phyloP scores from a whole-genome alignment of 2,888 invertebrate species.

The Lasius platythorax region DNA sequence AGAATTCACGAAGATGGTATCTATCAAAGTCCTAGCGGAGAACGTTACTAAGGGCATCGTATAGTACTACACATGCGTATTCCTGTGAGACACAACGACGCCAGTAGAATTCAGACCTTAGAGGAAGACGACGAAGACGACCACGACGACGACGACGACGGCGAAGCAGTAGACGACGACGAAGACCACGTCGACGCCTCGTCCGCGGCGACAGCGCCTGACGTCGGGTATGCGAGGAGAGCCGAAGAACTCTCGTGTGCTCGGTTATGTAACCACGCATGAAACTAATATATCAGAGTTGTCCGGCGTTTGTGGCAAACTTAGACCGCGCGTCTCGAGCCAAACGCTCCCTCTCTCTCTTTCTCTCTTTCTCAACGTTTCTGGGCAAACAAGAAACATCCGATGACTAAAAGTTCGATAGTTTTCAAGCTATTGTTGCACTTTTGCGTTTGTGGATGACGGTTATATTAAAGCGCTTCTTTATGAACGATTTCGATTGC shows the following conservation, averaged over 20 bases:
- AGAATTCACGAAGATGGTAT: constrained; percentile 8
- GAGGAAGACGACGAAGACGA: constrained; percentile 31
- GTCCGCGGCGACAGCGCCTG: constrained; percentile 75
- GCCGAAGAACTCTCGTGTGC: constrained; percentile 75
- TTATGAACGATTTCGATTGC: neutral
- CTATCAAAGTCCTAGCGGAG: constrained; percentile 24
- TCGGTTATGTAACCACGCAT: constrained; percentile 79
- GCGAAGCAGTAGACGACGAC: constrained; percentile 52
- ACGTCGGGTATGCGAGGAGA: constrained; percentile 78
- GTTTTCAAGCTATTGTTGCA: neutral
- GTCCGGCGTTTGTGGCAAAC: constrained; percentile 77
- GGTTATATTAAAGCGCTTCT: neutral
- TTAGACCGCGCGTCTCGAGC: constrained; percentile 75
- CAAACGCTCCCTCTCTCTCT: constrained; percentile 61
- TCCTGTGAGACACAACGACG: constrained; percentile 58
- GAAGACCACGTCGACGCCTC: constrained; percentile 73
- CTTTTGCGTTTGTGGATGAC: neutral
- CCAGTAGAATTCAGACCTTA: constrained; percentile 42
- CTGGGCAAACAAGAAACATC: neutral
- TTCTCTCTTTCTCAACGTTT: neutral
- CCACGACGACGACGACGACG: constrained; percentile 44
- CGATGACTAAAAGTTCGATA: constrained; percentile 11
- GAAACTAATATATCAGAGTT: constrained; percentile 80
- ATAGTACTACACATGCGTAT: constrained; percentile 21
- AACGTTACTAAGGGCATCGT: constrained; percentile 39